Conservation (phyloP, 2,797 vertebrate genomes). For the Lepilemur ruficaudatus region DNA sequence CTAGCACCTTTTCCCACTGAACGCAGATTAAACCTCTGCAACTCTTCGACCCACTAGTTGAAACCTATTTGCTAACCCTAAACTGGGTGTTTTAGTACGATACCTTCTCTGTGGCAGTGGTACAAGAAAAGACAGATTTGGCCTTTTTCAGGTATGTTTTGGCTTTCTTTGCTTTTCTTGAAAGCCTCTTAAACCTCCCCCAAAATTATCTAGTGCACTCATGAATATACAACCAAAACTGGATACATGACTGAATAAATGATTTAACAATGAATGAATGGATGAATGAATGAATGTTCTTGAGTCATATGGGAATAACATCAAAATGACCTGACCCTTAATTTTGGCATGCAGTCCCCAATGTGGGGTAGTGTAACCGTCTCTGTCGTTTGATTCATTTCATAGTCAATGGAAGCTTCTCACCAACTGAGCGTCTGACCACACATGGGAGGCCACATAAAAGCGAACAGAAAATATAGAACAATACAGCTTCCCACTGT, state of each 20-base stretch:
- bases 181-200: not conserved
- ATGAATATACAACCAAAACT: not conserved
- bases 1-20: not conserved
- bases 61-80: not conserved
- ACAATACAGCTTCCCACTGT: not conserved
- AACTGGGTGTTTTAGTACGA: not conserved
- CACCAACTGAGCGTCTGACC: not conserved
- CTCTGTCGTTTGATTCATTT: not conserved
- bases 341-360: not conserved
- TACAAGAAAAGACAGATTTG: not conserved
- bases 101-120: not conserved
- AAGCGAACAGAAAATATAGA: not conserved
- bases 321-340: not conserved
- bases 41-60: not conserved
- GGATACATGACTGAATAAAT: not conserved
- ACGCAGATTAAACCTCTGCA: not conserved
- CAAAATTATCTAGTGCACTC: not conserved
- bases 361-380: not conserved
- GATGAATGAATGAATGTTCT: not conserved
- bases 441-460: not conserved
- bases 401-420: not conserved
- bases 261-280: not conserved
- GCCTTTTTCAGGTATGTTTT: not conserved
- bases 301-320: not conserved
- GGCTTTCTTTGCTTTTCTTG: not conserved